A percentile compares a stretch with the other conserved stretches of the same genome.
Conservation (phyloP, 2,888 invertebrate species). For the Drosophila pseudotakahashii region DNA sequence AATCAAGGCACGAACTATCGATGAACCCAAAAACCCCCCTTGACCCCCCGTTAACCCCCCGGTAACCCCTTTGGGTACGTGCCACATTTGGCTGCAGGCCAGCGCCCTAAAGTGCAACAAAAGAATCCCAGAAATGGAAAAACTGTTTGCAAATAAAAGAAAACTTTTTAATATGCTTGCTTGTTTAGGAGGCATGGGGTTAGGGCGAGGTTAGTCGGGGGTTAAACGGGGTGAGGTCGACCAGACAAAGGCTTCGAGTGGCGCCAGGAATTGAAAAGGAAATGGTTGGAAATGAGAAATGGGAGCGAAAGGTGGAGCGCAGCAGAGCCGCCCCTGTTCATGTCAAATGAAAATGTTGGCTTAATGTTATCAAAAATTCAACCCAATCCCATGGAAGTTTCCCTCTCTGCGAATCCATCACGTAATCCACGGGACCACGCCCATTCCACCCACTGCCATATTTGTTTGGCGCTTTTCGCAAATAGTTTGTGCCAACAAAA, state of each 20-base stretch:
- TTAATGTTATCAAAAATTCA: conserved; percentile 56
- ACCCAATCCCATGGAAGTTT: conserved; percentile 9
- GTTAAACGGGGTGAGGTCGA: conserved; percentile 10
- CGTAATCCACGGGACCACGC: conserved; percentile 41
- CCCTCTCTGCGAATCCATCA: conserved; percentile 37
- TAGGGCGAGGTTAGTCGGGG: neutral
- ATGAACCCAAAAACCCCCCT: conserved; percentile 54
- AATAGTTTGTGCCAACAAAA: conserved; percentile 64
- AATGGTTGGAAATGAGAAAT: conserved; percentile 5
- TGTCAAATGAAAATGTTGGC: conserved; percentile 74
- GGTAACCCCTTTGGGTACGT: conserved; percentile 33
- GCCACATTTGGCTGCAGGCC: conserved; percentile 69
- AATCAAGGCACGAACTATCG: conserved; percentile 78
- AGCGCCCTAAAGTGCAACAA: conserved; percentile 41
- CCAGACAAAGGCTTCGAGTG: conserved; percentile 67
- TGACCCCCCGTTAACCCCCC: neutral
- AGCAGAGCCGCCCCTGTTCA: conserved; percentile 17
- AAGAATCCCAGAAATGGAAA: conserved; percentile 51
- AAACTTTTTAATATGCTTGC: conserved; percentile 67
- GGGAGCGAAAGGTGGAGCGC: neutral
- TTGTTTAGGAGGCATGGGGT: conserved; percentile 24
- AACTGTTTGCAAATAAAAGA: conserved; percentile 56
- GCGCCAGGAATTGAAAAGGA: conserved; percentile 51
- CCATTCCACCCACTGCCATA: conserved; percentile 60
- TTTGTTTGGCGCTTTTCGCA: conserved; percentile 61